A percentile compares a stretch with the other conserved stretches of the same genome.
Conservation (phyloP, 1,140 invertebrate species). For the Platorchestia sp. region DNA sequence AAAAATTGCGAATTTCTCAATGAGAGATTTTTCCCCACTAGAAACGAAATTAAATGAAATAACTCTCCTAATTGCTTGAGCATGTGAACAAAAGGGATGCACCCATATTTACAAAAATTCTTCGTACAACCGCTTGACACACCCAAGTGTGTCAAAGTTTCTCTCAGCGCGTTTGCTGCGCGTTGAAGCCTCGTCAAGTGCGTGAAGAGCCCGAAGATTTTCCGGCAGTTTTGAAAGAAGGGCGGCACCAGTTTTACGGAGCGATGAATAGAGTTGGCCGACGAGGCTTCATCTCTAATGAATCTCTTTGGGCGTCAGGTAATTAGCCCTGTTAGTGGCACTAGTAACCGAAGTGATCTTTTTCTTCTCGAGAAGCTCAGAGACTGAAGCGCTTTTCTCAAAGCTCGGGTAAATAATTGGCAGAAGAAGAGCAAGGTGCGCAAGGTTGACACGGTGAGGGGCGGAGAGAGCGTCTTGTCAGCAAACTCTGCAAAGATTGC, state of each 20-base stretch:
- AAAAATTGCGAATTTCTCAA: too few species aligned
- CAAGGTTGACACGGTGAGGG: too few species aligned
- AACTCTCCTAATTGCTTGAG: too few species aligned
- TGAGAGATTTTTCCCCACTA: too few species aligned
- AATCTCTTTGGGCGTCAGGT: constrained; percentile 17
- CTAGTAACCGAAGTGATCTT: constrained; percentile 11
- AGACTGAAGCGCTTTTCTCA: neutral
- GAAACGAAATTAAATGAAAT: too few species aligned
- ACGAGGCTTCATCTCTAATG: constrained; percentile 12
- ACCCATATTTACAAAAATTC: too few species aligned
- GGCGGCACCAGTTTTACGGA: neutral
- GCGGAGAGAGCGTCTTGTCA: neutral
- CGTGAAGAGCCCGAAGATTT: neutral
- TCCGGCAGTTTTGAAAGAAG: neutral
- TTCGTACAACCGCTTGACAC: too few species aligned
- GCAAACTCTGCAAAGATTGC: constrained; percentile 12
- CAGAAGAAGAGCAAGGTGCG: neutral
- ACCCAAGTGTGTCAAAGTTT: too few species aligned
- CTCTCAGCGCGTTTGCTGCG: too few species aligned
- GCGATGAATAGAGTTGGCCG: neutral
- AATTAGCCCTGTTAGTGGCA: constrained; percentile 2
- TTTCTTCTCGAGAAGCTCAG: neutral
- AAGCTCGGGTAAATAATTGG: constrained; percentile 16
- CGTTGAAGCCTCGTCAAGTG: neutral
- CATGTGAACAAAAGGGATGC: too few species aligned